Conservation (phyloP, 2,888 invertebrate species). For the Choreutis nemorana region DNA sequence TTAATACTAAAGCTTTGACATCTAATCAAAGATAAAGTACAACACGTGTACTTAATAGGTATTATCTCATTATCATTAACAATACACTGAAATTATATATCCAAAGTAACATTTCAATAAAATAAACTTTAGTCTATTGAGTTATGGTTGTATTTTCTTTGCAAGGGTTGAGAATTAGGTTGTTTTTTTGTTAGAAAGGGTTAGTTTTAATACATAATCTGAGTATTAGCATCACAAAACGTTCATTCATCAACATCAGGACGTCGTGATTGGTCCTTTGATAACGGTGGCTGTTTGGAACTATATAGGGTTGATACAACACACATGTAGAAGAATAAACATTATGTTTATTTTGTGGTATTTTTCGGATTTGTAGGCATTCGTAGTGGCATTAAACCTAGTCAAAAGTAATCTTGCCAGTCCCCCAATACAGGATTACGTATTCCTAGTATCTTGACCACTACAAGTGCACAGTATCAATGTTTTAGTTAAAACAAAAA, state of each 20-base stretch:
- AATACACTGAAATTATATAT: slow-evolving; percentile 13
- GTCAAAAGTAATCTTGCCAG: too few relatives aligned
- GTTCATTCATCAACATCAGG: slow-evolving; percentile 58
- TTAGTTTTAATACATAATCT: slow-evolving; percentile 26
- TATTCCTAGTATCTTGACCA: too few relatives aligned
- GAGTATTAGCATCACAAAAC: slow-evolving; percentile 54
- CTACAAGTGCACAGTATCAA: too few relatives aligned
- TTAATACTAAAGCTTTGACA: slow-evolving; percentile 27
- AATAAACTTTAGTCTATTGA: slow-evolving; percentile 6
- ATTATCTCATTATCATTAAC: slow-evolving; percentile 28
- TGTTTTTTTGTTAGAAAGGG: slow-evolving; percentile 8
- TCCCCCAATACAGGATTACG: too few relatives aligned
- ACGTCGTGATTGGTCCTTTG: slow-evolving; percentile 34
- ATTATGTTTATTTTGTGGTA: too few relatives aligned
- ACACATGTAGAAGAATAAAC: too few relatives aligned
- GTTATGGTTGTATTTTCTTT: slow-evolving; percentile 2
- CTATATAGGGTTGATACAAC: slow-evolving; percentile 24
- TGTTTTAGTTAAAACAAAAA: too few relatives aligned
- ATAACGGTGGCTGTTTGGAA: slow-evolving; percentile 28
- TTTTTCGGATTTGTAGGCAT: too few relatives aligned
- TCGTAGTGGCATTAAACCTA: too few relatives aligned
- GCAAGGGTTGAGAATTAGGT: neutral
- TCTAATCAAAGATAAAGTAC: slow-evolving; percentile 41
- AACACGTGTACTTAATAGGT: slow-evolving; percentile 46
- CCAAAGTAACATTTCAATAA: slow-evolving; percentile 22